Evolutionary conservation across 2,888 invertebrate genomes (phyloP), one percentile per base, ranked within the genome.

Genomic region (Dyspetes luteomarginatus): DNA sequence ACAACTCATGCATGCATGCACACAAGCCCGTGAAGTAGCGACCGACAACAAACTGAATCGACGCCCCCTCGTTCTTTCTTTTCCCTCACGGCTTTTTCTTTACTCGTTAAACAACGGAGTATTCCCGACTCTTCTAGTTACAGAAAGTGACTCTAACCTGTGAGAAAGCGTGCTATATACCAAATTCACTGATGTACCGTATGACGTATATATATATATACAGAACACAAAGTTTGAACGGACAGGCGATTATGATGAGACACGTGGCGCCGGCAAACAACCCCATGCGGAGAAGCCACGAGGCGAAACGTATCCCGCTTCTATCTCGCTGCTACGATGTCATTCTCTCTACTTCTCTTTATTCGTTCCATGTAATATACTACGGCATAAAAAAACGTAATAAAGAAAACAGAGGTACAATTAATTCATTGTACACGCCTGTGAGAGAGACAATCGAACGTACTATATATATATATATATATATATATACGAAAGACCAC

Each of bases 221-320:
- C n/a, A 45, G 28, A 45, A 43, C n/a, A n/a, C 28, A 9, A 60
- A 68, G 55, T 43, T 36, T 26, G 67, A 82, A 73, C 78, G 79
- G 83, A 83, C 77, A 82, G 85, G 78, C 85, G 87, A 87, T 88
- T 87, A 86, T 88, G 87, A 90, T 88, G 84, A 86, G 90, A 83
- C 90, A 90, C 90, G 90, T 90, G 90, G 68, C 89, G 83, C 69
- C 68, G 72, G 78, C 80, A 83, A 84, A 84, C 82, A 86, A 82
- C 89, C 89, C 89, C 90, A 89, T 89, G 88, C 87, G 80, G 89
- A 55, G 86, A 81, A 58, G 85, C 86, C 90, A 89, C 90, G 87
- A 88, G 89, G 86, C 88, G 84, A 86, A 86, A 87, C 88, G 86
- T 86, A 85, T 82, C 85, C 81, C 74, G 67, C 78, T 30, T 41